Conservation (phyloP, 2,888 invertebrate species). For the Trissolcus japonicus region DNA sequence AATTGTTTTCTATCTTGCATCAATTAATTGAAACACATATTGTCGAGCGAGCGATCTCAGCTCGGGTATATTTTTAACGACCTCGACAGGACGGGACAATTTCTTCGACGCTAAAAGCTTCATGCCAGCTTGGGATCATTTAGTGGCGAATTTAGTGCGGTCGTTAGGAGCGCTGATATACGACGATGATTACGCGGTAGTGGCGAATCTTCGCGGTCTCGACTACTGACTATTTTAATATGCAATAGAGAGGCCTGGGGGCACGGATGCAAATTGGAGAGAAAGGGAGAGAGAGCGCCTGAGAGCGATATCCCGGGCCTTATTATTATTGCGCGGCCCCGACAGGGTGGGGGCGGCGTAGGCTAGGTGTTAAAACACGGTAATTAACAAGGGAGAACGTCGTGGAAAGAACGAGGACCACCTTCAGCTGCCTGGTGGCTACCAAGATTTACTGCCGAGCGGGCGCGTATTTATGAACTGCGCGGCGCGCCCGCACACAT, state of each 20-base stretch:
- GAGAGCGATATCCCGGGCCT: conserved; percentile 29
- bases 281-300: conserved; percentile 24
- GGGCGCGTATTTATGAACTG: conserved; percentile 75
- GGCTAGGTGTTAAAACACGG: conserved; percentile 76
- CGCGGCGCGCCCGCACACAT: conserved; percentile 64
- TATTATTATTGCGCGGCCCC: conserved; percentile 3
- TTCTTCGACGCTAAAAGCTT: conserved; percentile 11
- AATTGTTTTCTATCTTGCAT: too few species aligned
- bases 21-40: not conserved
- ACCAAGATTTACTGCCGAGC: conserved; percentile 75
- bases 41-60: too few species aligned
- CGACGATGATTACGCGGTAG: conserved; percentile 45
- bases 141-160: conserved; percentile 34
- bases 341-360: conserved; percentile 56
- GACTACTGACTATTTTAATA: conserved; percentile 50
- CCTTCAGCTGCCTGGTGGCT: conserved; percentile 70
- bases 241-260: conserved; percentile 30
- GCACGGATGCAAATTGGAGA: conserved; percentile 50
- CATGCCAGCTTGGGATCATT: conserved; percentile 21
- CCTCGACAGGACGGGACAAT: conserved; percentile 1
- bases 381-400: conserved; percentile 74
- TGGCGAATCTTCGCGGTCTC: conserved; percentile 37
- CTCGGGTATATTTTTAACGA: too few species aligned
- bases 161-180: conserved; percentile 45
- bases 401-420: conserved; percentile 68